Conservation (phyloP, 1,140 invertebrate genomes). For the Melanaphis sacchari region DNA sequence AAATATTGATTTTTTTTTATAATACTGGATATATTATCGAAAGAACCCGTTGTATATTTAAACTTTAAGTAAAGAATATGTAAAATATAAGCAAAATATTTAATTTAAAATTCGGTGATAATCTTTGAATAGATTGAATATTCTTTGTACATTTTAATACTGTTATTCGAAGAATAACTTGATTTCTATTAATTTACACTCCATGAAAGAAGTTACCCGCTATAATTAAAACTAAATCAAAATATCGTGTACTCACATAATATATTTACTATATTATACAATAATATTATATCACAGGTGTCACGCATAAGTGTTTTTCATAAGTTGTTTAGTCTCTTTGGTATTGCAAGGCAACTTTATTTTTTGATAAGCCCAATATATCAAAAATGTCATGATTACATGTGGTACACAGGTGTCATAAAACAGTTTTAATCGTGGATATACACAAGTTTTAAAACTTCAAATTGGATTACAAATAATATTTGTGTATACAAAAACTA, state of each 20-base stretch:
- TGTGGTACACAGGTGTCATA: slow-evolving; percentile 9
- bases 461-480: slow-evolving; percentile 13
- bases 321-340: background rate
- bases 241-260: background rate
- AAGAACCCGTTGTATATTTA: background rate
- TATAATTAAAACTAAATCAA: background rate
- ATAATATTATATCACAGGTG: background rate
- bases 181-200: background rate
- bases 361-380: slow-evolving; percentile 12
- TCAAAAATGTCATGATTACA: slow-evolving; percentile 32
- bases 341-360: background rate
- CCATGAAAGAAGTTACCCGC: background rate
- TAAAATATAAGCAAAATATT: background rate
- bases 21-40: background rate
- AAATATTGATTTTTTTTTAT: background rate
- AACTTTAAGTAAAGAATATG: background rate
- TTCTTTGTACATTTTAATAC: background rate
- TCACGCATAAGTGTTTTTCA: background rate
- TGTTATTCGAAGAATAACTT: background rate
- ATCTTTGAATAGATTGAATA: background rate
- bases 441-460: background rate
- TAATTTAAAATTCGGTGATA: background rate
- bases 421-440: slow-evolving; percentile 12
- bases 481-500: background rate
- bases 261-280: background rate